Evolutionary conservation across 2,797 vertebrate genomes (phyloP).

Genomic region (Sphaeramia orbicularis): DNA sequence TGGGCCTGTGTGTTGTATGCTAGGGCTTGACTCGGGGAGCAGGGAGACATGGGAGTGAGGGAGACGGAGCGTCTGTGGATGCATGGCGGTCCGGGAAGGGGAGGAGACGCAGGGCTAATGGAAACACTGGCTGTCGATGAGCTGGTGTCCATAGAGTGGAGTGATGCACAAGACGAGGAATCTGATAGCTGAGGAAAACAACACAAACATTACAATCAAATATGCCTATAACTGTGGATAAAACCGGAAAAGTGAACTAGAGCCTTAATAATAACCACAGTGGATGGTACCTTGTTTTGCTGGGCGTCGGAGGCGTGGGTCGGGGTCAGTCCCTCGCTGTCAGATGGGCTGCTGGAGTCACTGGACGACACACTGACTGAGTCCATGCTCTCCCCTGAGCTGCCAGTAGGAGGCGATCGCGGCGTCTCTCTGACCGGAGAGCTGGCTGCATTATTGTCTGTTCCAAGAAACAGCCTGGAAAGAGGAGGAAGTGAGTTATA

Average conservation of each 20-base stretch:
- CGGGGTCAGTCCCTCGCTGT: conserved; percentile 83
- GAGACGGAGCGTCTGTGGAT: conserved; percentile 85
- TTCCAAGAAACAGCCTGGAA: conserved; percentile 90
- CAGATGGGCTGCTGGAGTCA: conserved; percentile 90
- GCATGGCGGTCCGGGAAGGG: conserved; percentile 72
- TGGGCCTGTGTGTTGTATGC: conserved; percentile 91
- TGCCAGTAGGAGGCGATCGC: conserved; percentile 88
- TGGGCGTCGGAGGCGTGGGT: conserved; percentile 81
- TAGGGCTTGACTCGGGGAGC: conserved; percentile 79
- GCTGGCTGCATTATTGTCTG: conserved; percentile 82
- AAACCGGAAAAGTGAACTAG: too few species aligned
- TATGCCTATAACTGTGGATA: too few species aligned
- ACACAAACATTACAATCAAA: not conserved
- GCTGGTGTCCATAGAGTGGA: conserved; percentile 88
- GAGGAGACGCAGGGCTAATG: conserved; percentile 75
- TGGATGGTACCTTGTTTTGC: conserved; percentile 88
- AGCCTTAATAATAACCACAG: too few species aligned
- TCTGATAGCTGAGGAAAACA: conserved; percentile 84
- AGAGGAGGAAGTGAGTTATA: conserved; percentile 36
- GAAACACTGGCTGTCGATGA: conserved; percentile 86
- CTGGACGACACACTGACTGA: conserved; percentile 94
- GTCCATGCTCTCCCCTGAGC: conserved; percentile 94
- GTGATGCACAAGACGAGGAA: conserved; percentile 88
- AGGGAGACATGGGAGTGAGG: conserved; percentile 74
- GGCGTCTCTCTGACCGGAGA: conserved; percentile 90